Evolutionary conservation across 2,888 invertebrate genomes (phyloP).

Genomic region (Meta bourneti): DNA sequence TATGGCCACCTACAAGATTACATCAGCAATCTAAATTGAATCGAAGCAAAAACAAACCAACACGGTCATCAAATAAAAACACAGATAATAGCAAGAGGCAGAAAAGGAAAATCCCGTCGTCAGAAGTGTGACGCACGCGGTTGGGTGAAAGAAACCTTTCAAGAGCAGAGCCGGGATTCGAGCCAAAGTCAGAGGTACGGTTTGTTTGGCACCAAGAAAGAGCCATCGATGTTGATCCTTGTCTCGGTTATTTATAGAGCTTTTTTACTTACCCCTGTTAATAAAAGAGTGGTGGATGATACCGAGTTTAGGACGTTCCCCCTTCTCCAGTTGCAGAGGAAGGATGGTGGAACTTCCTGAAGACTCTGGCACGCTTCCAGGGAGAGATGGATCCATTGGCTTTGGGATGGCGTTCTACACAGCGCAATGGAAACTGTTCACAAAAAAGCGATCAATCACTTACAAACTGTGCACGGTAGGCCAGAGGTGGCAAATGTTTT

Average conservation of each 20-base stretch:
- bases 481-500: no score
- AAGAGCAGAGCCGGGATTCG: not conserved
- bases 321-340: slow-evolving; percentile 9
- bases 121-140: no score
- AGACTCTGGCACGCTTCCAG: not conserved
- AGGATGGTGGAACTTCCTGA: not conserved
- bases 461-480: no score
- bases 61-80: no score
- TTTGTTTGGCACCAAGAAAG: not conserved
- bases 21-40: no score
- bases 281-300: not conserved
- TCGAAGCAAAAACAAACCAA: no score
- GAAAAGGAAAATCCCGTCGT: no score
- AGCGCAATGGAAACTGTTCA: no score
- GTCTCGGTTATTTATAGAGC: slow-evolving; percentile 25
- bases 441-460: no score
- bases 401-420: no score
- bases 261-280: slow-evolving; percentile 25
- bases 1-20: no score
- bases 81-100: no score
- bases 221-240: slow-evolving; percentile 1
- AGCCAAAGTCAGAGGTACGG: not conserved
- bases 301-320: slow-evolving; percentile 19
- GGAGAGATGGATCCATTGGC: not conserved
- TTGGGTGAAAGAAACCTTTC: not conserved